Evolutionary conservation across 2,113 vertebrate genomes (phyloP), one percentile per base, ranked within the genome.

Genomic region (Neofelis nebulosa): DNA sequence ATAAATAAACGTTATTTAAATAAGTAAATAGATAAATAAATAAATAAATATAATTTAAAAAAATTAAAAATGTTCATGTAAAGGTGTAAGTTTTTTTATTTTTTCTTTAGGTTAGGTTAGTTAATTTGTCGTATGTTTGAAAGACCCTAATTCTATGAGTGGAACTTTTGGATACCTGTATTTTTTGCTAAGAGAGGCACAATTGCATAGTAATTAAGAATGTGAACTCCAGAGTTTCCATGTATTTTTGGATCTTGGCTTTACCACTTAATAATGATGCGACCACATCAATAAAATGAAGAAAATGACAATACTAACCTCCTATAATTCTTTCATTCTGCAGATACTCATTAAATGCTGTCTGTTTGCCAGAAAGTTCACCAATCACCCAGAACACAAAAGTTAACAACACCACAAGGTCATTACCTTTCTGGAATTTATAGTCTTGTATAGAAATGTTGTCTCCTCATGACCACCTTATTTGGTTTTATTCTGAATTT

Each of bases 111-210:
- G 13, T 19, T 92, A 79, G 38, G 5, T 95, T 87, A 74, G 18
- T 80, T 96, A 82, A 74, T 36, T 76, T 96, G 50, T 93, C 23
- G 19, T 78, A 9, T 83, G 78, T 50, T 84, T 91, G 69, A 74
- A 11, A 69, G 23, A 78, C 2, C 3, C 12, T 74, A 45, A 61
- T 81, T 91, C 16, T 91, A 57, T 71, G 3, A 76, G 13, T 29
- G 11, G 21, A 61, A 36, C 13, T 84, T 92, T 89, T 66, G 41
- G 3, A 16, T 71, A 27, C 36, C 25, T 52, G 8, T 45, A 5
- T 12, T 90, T 65, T 41, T 88, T 80, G 61, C 65, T 65, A 92
- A 71, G 61, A 73, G 55, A 93, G 66, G 18, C 57, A 96, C 27
- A 41, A 52, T 33, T 91, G 57, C 1, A 10, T 38, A 48, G 4